phyloP scores from a whole-genome alignment of 2,888 invertebrate species.

The Nomada hirtipes region DNA sequence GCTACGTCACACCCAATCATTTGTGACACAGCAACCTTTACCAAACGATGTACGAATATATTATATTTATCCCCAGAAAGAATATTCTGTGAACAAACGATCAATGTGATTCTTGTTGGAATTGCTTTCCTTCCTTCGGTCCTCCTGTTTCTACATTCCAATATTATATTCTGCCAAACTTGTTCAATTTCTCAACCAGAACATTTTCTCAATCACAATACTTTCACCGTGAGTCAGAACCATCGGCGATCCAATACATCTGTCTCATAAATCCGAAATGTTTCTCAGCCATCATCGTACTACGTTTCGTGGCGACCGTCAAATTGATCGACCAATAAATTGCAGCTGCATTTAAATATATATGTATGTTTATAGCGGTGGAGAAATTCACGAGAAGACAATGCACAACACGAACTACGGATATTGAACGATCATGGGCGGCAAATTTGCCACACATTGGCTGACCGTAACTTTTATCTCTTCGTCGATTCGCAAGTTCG shows the following conservation, averaged over 20 bases:
- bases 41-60: not conserved
- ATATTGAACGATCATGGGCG: slow-evolving; percentile 1
- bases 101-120: not conserved
- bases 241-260: not conserved
- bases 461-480: slow-evolving; percentile 26
- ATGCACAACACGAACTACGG: slow-evolving; percentile 19
- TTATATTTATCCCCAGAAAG: not conserved
- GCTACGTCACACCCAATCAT: no score
- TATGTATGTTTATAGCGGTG: not conserved
- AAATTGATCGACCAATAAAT: slow-evolving; percentile 26
- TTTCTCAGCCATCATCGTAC: not conserved
- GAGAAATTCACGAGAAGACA: not conserved
- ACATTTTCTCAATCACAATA: not conserved
- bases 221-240: not conserved
- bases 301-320: not conserved
- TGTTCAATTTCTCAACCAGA: not conserved
- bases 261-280: not conserved
- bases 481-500: not conserved
- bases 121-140: not conserved
- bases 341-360: slow-evolving; percentile 1
- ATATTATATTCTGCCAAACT: not conserved
- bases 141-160: not conserved
- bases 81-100: not conserved
- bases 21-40: no score
- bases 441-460: slow-evolving; percentile 11